Evolutionary conservation across 2,797 vertebrate genomes (phyloP).

Genomic region (Leuciscus waleckii): DNA sequence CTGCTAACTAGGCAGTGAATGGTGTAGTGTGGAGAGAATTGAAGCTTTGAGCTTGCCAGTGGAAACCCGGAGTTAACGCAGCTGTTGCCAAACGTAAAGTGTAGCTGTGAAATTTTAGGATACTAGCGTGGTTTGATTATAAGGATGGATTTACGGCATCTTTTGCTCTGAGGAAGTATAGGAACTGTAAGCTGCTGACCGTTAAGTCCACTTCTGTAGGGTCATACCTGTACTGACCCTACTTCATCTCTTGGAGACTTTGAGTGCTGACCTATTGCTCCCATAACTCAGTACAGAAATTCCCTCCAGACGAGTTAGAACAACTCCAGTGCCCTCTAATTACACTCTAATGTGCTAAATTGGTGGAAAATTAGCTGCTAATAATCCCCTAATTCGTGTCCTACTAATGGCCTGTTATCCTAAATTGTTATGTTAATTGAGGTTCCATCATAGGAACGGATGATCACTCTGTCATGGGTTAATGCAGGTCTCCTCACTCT

Average conservation of each 20-base stretch:
- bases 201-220: conserved; percentile 11
- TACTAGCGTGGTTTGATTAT: background rate
- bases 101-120: background rate
- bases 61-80: conserved; percentile 50
- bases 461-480: conserved; percentile 63
- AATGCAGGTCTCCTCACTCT: conserved; percentile 52
- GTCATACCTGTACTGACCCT: conserved; percentile 39
- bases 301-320: conserved; percentile 52
- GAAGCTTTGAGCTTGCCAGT: conserved; percentile 40
- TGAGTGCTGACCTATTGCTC: conserved; percentile 51
- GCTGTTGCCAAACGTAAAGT: conserved; percentile 1
- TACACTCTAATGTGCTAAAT: conserved; percentile 66
- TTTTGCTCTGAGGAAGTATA: background rate
- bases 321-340: conserved; percentile 64
- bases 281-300: conserved; percentile 52
- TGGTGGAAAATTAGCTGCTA: conserved; percentile 67
- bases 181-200: background rate
- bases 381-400: conserved; percentile 65
- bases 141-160: conserved; percentile 5
- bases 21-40: conserved; percentile 48
- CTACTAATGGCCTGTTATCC: conserved; percentile 66
- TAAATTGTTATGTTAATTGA: conserved; percentile 67
- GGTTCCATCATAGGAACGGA: conserved; percentile 63
- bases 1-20: conserved; percentile 58
- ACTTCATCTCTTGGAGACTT: conserved; percentile 41